Base-by-base conservation (phyloP, 2,888 invertebrate genomes). In the Diadegma fenestrale region DNA sequence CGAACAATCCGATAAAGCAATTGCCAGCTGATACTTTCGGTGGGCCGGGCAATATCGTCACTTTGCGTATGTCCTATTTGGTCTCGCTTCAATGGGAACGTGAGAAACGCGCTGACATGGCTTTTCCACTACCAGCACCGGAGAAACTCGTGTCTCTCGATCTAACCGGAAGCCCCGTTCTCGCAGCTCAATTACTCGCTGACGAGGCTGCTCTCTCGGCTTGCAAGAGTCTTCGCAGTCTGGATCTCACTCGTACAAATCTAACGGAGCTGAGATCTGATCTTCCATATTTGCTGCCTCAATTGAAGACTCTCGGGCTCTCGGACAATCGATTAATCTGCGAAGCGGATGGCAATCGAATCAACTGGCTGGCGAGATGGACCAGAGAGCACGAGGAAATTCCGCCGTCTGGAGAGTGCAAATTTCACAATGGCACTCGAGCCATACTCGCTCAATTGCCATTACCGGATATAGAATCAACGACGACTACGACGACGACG, bases 251-350 rank as follows among this genome's bases (percentile, higher is more conserved):
- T 88, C 94, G 95, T 87, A 95, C 95, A 84, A 95, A 95, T 86
- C 94, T 97, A 90, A 95, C 95, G 77, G 95, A 95, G 87, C 94
- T 98, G 76, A 95, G 96, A 87, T 95, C 95, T 80, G 96, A 97
- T 92, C 94, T 97, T 81, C 94, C 96, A 71, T 96, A 96, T 90
- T 96, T 96, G 91, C 95, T 97, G 87, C 96, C 96, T 0, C 96
- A 97, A 91, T 93, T 98, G 72, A 95, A 96, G 88, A 95, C 95
- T 26, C 93, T 97, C 69, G 95, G 96, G 88, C 93, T 98, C 80
- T 95, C 95, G 80, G 96, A 96, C 6, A 98, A 98, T 92, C 95
- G 95, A 33, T 95, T 97, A 94, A 96, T 96, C 90, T 98, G 97
- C 92, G 95, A 95, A 68, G 91, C 85, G 45, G 63, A 51, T 6